Evolutionary conservation across 2,113 vertebrate species (phyloP), one percentile per base, ranked within the genome.

Genomic region (Esox niger): DNA sequence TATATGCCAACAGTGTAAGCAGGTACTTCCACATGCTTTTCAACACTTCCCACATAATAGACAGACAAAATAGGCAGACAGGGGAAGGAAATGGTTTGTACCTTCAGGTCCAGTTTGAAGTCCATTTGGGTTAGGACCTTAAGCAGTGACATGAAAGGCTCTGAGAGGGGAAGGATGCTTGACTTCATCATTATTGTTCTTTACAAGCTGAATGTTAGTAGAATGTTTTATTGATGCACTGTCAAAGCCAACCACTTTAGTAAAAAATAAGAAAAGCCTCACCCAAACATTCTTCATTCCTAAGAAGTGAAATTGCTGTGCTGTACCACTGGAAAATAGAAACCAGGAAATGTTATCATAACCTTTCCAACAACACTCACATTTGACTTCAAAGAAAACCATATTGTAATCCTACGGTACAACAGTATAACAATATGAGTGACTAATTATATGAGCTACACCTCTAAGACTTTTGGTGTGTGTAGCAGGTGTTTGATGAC

Each of bases 41-140:
- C 17, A 15, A 43, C 13, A 17, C 38, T 43, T 10, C 2, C 17
- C 15, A 20, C 13, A 59, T 30, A 4, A 29, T n/a, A 21, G 46
- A 35, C 9, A 56, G 38, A 71, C 20, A 60, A 38, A 9, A 68
- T n/a, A n/a, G n/a, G n/a, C n/a, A n/a, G n/a, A n/a, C n/a, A 17
- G 20, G 25, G 17, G 8, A 43, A 31, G n/a, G 8, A 43, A 54
- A n/a, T 47, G 10, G 2, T 71, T 73, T 17, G 38, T 75, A 95
- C 93, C 92, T 92, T 82, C 79, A 92, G 83, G 76, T 92, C 86
- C 78, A 95, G 84, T 74, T 87, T 88, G 79, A 94, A 93, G 66
- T 92, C 90, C 72, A 81, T 90, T 83, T 95, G 88, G 62, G 92
- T 88, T 63, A 93, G 77, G 70, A 92, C 88, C 68, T 92, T 79